phyloP scores from a whole-genome alignment of 2,113 vertebrate genomes.

The Eulemur rufifrons region DNA sequence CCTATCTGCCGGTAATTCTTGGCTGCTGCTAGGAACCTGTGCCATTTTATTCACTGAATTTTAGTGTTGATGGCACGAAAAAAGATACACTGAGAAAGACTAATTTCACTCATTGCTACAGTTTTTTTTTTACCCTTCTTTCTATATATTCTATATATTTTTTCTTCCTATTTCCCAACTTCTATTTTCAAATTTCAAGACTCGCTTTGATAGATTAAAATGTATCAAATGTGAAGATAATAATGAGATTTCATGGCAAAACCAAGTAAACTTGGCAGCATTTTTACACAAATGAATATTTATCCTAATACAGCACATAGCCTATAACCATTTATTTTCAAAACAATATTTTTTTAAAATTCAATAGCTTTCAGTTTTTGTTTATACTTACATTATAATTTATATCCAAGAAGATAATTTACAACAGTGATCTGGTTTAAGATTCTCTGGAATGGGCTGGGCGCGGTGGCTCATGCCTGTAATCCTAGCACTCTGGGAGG shows the following conservation, averaged over 20 bases:
- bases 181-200: neutral
- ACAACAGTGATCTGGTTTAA: neutral
- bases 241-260: conserved; percentile 28
- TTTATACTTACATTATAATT: conserved; percentile 31
- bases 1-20: neutral
- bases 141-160: neutral
- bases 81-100: neutral
- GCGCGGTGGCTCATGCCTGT: no score
- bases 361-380: neutral
- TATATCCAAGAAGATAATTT: neutral
- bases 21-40: neutral
- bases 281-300: conserved; percentile 32
- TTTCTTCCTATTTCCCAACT: neutral
- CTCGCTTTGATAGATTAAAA: neutral
- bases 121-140: neutral
- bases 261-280: neutral
- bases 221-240: neutral
- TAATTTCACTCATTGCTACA: accelerated
- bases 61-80: neutral
- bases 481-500: no score
- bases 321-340: conserved; percentile 47
- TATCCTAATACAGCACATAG: neutral
- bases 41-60: neutral
- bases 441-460: neutral
- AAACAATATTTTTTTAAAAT: neutral